Base-by-base conservation (phyloP, 2,888 invertebrate genomes). In the Teleogryllus oceanicus region DNA sequence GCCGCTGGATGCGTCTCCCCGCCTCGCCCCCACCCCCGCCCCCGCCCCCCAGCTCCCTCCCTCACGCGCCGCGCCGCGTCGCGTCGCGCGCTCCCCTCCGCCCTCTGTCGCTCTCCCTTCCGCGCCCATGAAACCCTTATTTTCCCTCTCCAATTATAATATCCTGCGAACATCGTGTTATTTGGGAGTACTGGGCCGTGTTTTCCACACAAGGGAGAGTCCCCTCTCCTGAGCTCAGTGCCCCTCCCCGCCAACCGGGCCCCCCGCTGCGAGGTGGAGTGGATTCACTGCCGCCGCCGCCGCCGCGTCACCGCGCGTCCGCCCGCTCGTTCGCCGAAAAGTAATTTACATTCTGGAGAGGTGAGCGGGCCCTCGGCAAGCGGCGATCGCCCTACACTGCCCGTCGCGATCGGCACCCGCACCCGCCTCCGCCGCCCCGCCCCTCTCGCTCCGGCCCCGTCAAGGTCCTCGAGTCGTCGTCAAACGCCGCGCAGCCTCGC, bases 311-410 rank as follows among this genome's bases (percentile, higher is more conserved):
- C 62, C 62, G 13, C 62, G n/a, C 62, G 62, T 18, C 62, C 62
- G 62, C 62, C 77, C 50, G 49, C 12, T 3, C 77, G 76, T 76
- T 76, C 76, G 79, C 76, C 79, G 76, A 79, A 79, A 79, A 77
- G 77, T 79, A 77, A 79, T 79, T 79, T 79, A 79, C 79, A 79
- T 79, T 50, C 74, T 79, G 49, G 79, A 79, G 79, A 76, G 79
- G 62, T 62, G 62, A 18, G 62, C 13, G n/a, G 62, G 62, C 62
- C 62, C 62, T 62, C 62, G 62, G n/a, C 62, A n/a, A 62, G n/a
- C 62, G 62, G 37, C 37, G 37, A 37, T 37, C n/a, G 62, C n/a
- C 16, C 62, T 18, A 62, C n/a, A 62, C 62, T 62, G 37, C 37
- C 37, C 37, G 37, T 37, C 37, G 37, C 37, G 37, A 37, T 62